Conservation (phyloP, 2,113 vertebrate species). For the Oreochromis spilurus region DNA sequence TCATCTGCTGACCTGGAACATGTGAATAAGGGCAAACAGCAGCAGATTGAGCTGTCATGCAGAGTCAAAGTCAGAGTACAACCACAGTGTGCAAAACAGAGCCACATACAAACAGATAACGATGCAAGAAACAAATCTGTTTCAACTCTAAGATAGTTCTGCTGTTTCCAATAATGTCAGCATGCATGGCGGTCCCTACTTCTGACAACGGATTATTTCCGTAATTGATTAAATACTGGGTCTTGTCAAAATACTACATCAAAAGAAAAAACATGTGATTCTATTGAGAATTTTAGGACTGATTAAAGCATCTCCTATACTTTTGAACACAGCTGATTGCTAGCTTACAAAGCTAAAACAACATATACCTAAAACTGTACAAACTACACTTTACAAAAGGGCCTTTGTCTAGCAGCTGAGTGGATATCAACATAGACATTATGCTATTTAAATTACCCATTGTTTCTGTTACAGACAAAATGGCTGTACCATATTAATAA, state of each 20-base stretch:
- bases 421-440: not conserved
- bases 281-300: not conserved
- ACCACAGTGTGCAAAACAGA: not conserved
- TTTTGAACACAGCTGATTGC: not conserved
- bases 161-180: not conserved
- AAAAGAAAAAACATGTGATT: not conserved
- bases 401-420: not conserved
- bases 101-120: not conserved
- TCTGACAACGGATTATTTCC: not conserved
- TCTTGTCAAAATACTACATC: not conserved
- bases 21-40: not conserved
- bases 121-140: not conserved
- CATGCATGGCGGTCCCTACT: not conserved
- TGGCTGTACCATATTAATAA: not conserved
- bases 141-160: not conserved
- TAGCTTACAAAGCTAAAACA: not conserved
- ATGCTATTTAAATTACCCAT: not conserved
- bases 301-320: not conserved
- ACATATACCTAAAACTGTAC: not conserved
- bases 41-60: not conserved
- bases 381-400: not conserved
- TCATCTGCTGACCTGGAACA: not conserved
- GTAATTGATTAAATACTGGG: not conserved
- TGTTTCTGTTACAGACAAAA: not conserved
- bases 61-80: not conserved